Evolutionary conservation across 2,888 invertebrate genomes (phyloP).

Genomic region (Tolmerus cingulatus): DNA sequence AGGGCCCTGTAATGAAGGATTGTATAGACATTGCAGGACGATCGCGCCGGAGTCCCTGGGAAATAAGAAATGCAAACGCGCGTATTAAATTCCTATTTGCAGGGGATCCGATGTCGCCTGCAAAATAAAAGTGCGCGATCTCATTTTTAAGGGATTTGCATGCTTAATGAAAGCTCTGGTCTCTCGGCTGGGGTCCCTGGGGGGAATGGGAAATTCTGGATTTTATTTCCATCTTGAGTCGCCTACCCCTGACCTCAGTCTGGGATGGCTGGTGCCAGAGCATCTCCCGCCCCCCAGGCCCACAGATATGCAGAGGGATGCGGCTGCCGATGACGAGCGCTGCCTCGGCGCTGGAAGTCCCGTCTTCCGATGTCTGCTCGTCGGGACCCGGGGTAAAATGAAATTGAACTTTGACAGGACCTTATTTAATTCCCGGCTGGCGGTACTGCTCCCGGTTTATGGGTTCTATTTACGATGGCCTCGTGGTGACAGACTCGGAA

Average conservation of each 20-base stretch:
- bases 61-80: conserved; percentile 45
- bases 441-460: background rate
- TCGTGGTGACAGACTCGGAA: background rate
- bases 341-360: background rate
- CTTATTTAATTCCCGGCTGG: conserved; percentile 42
- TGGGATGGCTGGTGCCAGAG: background rate
- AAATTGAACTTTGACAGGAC: conserved; percentile 48
- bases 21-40: background rate
- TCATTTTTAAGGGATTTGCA: conserved; percentile 50
- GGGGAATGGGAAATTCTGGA: conserved; percentile 34
- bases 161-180: conserved; percentile 45
- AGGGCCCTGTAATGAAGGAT: conserved; percentile 18
- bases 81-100: conserved; percentile 49
- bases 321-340: background rate
- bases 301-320: background rate
- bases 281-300: background rate
- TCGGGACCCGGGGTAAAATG: conserved; percentile 41
- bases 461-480: conserved; percentile 8
- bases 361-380: conserved; percentile 32
- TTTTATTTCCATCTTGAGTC: conserved; percentile 32
- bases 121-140: conserved; percentile 46
- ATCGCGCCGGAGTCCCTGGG: background rate
- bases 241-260: background rate
- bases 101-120: conserved; percentile 48
- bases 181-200: background rate